A percentile compares a stretch with the other conserved stretches of the same genome.
phyloP scores from a whole-genome alignment of 2,113 vertebrate genomes.

The Odocoileus virginianus region DNA sequence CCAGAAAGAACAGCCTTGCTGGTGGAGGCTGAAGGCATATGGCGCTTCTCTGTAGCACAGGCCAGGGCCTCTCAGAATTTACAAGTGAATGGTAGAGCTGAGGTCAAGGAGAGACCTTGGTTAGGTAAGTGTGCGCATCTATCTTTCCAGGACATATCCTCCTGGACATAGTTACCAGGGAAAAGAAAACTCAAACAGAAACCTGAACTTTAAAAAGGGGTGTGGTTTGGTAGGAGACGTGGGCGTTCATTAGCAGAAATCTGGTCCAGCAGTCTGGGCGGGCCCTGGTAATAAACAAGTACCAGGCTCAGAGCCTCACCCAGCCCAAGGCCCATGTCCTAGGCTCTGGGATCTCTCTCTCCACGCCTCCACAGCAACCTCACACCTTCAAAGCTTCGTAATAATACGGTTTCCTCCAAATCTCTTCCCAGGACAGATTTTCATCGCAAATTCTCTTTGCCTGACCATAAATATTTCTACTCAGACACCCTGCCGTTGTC shows the following conservation, averaged over 20 bases:
- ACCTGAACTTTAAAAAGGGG: constrained; percentile 24
- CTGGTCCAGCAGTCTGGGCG: neutral
- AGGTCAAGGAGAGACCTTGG: neutral
- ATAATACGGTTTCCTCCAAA: neutral
- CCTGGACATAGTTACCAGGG: neutral
- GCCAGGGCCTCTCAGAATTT: neutral
- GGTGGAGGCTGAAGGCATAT: neutral
- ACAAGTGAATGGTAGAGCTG: neutral
- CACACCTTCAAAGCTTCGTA: neutral
- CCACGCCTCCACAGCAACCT: neutral
- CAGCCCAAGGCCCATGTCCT: neutral
- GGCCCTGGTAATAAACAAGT: neutral
- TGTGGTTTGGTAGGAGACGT: neutral
- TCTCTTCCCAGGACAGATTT: neutral
- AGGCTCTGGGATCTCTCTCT: neutral
- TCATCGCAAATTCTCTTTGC: neutral
- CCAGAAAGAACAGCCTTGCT: neutral
- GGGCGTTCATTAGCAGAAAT: neutral
- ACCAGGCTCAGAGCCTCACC: neutral
- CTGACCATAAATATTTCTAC: neutral
- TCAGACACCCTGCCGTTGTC: neutral
- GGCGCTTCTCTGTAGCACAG: neutral
- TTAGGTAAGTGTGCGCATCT: neutral
- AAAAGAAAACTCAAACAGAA: constrained; percentile 37
- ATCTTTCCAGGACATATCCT: neutral